Evolutionary conservation across 2,113 vertebrate species (phyloP).

Genomic region (Urocynchramus pylzowi): DNA sequence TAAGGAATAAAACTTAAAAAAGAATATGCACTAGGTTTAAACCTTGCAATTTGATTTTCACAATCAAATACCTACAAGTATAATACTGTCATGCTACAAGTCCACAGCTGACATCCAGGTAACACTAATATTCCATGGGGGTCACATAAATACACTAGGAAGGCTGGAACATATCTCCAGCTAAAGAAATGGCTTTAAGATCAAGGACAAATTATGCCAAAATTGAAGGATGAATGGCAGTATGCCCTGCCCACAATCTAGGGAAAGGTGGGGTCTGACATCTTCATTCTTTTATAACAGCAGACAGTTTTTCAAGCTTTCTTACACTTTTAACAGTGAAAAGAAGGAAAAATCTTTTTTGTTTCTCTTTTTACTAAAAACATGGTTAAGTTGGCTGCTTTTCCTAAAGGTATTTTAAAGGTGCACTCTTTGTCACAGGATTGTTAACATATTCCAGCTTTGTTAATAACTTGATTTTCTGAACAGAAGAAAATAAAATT

Average conservation of each 20-base stretch:
- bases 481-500: neutral
- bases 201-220: neutral
- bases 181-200: neutral
- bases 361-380: neutral
- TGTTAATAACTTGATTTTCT: neutral
- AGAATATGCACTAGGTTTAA: neutral
- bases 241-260: neutral
- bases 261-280: neutral
- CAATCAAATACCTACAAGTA: neutral
- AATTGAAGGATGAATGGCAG: neutral
- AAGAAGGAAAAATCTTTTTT: neutral
- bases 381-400: neutral
- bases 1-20: neutral
- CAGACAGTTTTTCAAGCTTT: neutral
- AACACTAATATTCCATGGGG: neutral
- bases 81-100: neutral
- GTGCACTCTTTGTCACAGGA: neutral
- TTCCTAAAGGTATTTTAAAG: neutral
- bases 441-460: neutral
- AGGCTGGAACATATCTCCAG: neutral
- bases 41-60: neutral
- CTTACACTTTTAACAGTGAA: neutral
- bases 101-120: neutral
- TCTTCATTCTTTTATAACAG: neutral
- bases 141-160: neutral